phyloP scores from a whole-genome alignment of 2,113 vertebrate genomes.

The Oncorhynchus kisutch region DNA sequence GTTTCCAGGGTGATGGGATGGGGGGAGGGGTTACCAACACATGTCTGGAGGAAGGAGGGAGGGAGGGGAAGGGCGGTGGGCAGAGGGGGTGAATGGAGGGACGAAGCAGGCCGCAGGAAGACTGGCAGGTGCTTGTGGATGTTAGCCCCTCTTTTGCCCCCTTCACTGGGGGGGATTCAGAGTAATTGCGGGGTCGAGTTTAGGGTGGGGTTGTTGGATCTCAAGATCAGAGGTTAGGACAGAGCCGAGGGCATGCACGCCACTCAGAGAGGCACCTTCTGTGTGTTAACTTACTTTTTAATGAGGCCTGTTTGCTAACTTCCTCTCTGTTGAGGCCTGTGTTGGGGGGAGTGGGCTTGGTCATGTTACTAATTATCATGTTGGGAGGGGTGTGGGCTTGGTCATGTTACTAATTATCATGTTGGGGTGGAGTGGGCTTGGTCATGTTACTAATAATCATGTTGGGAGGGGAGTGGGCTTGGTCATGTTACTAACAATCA shows the following conservation, averaged over 20 bases:
- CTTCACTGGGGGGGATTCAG: slow-evolving; percentile 9
- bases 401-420: too few species aligned
- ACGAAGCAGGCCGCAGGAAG: slow-evolving; percentile 30
- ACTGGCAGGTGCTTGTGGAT: slow-evolving; percentile 1
- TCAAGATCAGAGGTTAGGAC: slow-evolving; percentile 57
- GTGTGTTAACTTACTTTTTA: slow-evolving; percentile 6
- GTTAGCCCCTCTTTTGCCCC: not conserved
- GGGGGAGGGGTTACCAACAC: slow-evolving; percentile 74
- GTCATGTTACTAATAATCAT: too few species aligned
- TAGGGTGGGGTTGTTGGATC: slow-evolving; percentile 35
- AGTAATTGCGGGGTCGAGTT: slow-evolving; percentile 64
- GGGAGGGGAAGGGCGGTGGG: slow-evolving; percentile 31
- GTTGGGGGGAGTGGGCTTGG: too few species aligned
- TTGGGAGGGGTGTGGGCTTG: too few species aligned
- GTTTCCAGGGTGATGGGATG: slow-evolving; percentile 59
- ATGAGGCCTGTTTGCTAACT: slow-evolving; percentile 15
- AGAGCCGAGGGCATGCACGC: slow-evolving; percentile 25
- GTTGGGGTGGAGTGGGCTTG: too few species aligned
- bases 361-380: too few species aligned
- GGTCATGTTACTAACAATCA: too few species aligned
- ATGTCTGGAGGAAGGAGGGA: slow-evolving; percentile 59
- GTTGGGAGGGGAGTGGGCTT: too few species aligned
- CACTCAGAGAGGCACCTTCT: slow-evolving; percentile 20
- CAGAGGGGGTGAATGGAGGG: slow-evolving; percentile 27
- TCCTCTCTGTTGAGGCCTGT: not conserved